A percentile compares a stretch with the other conserved stretches of the same genome.
phyloP scores from a whole-genome alignment of 2,797 vertebrate species.

The Apogon hyalosoma region DNA sequence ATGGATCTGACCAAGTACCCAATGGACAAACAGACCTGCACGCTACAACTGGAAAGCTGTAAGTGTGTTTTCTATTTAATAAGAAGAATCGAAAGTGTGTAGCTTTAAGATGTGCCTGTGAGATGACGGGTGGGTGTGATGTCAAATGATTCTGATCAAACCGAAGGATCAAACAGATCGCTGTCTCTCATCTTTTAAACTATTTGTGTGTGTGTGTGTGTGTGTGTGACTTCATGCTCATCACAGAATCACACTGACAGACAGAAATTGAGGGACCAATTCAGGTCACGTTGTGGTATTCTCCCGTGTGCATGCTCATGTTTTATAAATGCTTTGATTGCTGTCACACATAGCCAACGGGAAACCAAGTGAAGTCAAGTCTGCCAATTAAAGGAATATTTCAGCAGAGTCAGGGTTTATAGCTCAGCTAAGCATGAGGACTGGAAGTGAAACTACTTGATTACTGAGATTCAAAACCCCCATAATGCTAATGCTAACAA shows the following conservation, averaged over 20 bases:
- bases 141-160: constrained; percentile 64
- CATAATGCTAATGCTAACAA: too few species aligned
- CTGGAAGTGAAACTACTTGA: too few species aligned
- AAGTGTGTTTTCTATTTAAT: constrained; percentile 67
- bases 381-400: background rate
- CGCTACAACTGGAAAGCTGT: constrained; percentile 94
- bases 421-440: background rate
- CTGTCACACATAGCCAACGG: background rate
- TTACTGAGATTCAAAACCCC: too few species aligned
- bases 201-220: constrained; percentile 2
- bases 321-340: constrained; percentile 14
- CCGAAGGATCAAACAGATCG: constrained; percentile 57
- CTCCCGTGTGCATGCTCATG: constrained; percentile 10
- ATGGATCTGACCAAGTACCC: constrained; percentile 96
- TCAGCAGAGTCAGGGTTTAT: background rate
- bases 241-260: constrained; percentile 12
- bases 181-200: constrained; percentile 61
- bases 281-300: constrained; percentile 7
- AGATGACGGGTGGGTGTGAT: constrained; percentile 40
- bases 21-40: constrained; percentile 95
- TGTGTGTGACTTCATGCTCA: background rate
- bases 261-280: constrained; percentile 4
- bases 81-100: constrained; percentile 27
- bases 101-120: constrained; percentile 39
- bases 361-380: background rate